Evolutionary conservation across 1,140 invertebrate genomes (phyloP).

Genomic region (Procambarus clarkii): DNA sequence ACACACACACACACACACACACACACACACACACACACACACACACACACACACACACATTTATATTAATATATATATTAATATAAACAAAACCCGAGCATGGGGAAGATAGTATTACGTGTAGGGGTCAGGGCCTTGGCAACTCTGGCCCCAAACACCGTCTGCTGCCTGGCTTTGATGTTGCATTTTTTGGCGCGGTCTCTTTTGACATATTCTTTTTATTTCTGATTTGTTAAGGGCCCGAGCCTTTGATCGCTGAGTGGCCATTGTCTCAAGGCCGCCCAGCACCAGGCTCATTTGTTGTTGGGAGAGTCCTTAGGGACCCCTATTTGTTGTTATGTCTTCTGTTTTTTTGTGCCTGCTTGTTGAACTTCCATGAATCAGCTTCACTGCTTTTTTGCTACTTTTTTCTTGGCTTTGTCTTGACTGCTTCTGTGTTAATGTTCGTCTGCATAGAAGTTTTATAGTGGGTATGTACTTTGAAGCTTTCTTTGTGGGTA

Average conservation of each 20-base stretch:
- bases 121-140: not conserved
- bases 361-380: not conserved
- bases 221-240: conserved; percentile 57
- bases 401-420: not conserved
- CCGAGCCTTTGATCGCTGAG: conserved; percentile 46
- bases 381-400: not conserved
- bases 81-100: not conserved
- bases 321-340: conserved; percentile 27
- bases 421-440: not conserved
- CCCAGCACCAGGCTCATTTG: conserved; percentile 54
- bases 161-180: conserved; percentile 28
- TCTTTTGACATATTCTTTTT: conserved; percentile 60
- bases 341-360: conserved; percentile 17
- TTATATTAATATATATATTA: not conserved
- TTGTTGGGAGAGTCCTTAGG: conserved; percentile 36
- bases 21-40: no score
- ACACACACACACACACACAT: no score
- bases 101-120: not conserved
- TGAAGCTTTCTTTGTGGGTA: not conserved
- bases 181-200: conserved; percentile 44
- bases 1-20: no score
- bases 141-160: conserved; percentile 1
- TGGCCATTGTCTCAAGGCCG: conserved; percentile 49
- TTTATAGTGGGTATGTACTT: not conserved
- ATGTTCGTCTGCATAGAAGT: not conserved